Evolutionary conservation across 2,797 vertebrate genomes (phyloP), one percentile per base, ranked within the genome.

Genomic region (Sebastolobus altivelis): DNA sequence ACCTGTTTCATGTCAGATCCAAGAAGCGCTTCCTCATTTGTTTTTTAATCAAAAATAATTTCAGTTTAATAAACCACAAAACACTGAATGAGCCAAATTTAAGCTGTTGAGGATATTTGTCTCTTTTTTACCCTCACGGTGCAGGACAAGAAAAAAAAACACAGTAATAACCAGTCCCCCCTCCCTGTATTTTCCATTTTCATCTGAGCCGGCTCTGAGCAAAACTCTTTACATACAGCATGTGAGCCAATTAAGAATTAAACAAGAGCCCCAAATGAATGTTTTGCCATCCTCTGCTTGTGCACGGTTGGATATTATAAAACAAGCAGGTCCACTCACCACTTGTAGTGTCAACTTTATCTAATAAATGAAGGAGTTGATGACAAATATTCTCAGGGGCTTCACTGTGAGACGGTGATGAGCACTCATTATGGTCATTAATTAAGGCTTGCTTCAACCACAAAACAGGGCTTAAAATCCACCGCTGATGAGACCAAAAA

Each of bases 171-270:
- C 27, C 58, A 38, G 52, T 52, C 35, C 29, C 22, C 56, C 46
- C 55, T 14, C 29, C 40, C 54, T 29, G 55, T 31, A 55, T 56
- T 75, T 77, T 70, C 18, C 79, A 70, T 79, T 79, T 73, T 27
- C 52, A 76, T 81, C 52, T 4, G 22, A 31, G 56, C 22, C 72
- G 29, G n/a, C 54, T 68, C 38, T 29, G 25, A 58, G 46, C 22
- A 55, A 62, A 85, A 72, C 55, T 72, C 75, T 78, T 75, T 14
- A 55, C 43, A 78, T 66, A 25, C 65, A 82, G 67, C 60, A 66
- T 68, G 54, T 77, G 69, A 72, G 62, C 75, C 61, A 82, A 79
- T 82, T 79, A 75, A 65, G 55, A 82, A 74, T 67, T 60, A 80
- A 80, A 79, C 6, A 12, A 76, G 22, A 65, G 62, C 29, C 46